Base-by-base conservation (phyloP, 2,888 invertebrate genomes). In the Polydrusus cervinus region DNA sequence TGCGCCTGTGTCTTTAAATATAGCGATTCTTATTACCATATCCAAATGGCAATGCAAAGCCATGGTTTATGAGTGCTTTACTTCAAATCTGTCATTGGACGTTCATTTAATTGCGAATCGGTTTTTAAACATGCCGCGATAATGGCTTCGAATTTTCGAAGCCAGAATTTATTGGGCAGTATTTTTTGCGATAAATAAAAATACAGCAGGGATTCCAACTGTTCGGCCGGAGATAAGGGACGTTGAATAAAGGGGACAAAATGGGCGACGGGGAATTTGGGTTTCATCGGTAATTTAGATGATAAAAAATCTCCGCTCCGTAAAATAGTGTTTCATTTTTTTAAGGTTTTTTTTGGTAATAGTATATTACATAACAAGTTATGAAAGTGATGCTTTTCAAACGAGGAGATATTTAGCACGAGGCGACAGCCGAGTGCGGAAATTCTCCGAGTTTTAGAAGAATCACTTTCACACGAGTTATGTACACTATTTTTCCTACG, bases 101-200 rank as follows among this genome's bases (percentile, higher is more conserved):
- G 65, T 65, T 71, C 47, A 57, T 65, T 71, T 55, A 65, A 71
- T 45, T 71, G 57, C 45, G 47, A 65, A 71, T 71, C 64, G 71
- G 71, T 71, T 71, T 71, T 71, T 71, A 71, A 71, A 65, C 71
- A 65, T 65, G 65, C 71, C 71, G 64, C 71, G 65, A 65, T 71
- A 71, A 71, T 71, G 71, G 71, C 47, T 47, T 45, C 34, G 71
- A 57, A 71, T 71, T 71, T 71, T 71, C 65, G 47, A 65, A 34
- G 20, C 20, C 66, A 13, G 14, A 73, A 73, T 73, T 73, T 73
- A 73, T 73, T 61, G 72, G 55, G 20, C 57, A 71, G 65, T 71
- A 71, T 71, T 65, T 71, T 71, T 65, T 57, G 65, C 71, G 65
- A 65, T 71, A 71, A 71, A 71, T 71, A 71, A 71, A 71, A 71